Evolutionary conservation across 2,113 vertebrate genomes (phyloP), one percentile per base, ranked within the genome.

Genomic region (Mastomys natalensis): DNA sequence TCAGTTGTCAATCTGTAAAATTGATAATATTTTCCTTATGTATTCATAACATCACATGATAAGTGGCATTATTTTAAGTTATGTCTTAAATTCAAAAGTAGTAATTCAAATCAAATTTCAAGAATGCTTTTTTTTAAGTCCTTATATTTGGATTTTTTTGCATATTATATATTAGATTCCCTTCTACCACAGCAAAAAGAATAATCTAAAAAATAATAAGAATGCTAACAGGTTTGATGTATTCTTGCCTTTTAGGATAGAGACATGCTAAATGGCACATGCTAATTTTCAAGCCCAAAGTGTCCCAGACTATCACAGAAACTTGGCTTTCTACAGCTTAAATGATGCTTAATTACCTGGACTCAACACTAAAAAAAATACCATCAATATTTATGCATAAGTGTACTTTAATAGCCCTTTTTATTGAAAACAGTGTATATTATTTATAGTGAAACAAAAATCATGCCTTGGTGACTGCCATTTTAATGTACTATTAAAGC

Each of bases 391-490:
- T 8, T 93, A 96, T 64, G 90, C 81, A 19, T 15, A 84, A 86
- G 58, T 60, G 37, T 24, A 89, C n/a, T 84, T 77, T 64, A 89
- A 81, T 9, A 76, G 60, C 43, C 58, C 92, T 92, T 92, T 96
- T 96, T 87, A 96, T 85, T 97, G 77, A 92, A 96, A 93, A 91
- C 1, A 43, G 37, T 64, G 5, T 82, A 17, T 7, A 48, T 93
- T 92, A 93, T 78, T 92, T 96, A 34, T 55, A 77, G 58, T 90
- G 68, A 89, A 95, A 95, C 37, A 96, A 97, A 97, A 95, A 87
- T 85, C 64, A 93, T 94, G 72, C 12, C 78, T 80, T 95, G 10
- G 89, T 88, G n/a, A 80, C 74, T 17, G 1, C 81, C 43, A 97
- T 84, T 87, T 89, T 93, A 98, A 95, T 77, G 80, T 78, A 91